Evolutionary conservation across 2,888 invertebrate species (phyloP).

Genomic region (Napeogenes inachia): DNA sequence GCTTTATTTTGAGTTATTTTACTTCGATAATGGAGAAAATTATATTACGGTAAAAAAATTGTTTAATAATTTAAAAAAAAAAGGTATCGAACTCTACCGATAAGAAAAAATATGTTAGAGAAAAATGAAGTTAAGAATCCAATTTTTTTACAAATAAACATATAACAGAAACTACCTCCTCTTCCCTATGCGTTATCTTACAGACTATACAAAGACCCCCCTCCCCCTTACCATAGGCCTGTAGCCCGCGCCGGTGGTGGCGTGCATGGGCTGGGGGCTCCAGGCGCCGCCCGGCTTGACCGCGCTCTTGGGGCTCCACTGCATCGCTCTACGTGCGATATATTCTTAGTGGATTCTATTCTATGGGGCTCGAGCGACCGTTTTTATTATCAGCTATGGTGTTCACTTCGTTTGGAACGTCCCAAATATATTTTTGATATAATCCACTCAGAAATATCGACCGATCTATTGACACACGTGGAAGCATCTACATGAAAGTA

Average conservation of each 20-base stretch:
- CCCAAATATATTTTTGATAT: neutral
- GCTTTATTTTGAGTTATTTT: too few relatives aligned
- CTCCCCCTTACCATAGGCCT: slow-evolving; percentile 86
- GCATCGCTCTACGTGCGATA: slow-evolving; percentile 82
- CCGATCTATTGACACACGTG: slow-evolving; percentile 28
- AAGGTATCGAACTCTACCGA: slow-evolving; percentile 8
- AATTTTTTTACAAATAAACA: too few relatives aligned
- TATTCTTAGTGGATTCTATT: slow-evolving; percentile 6
- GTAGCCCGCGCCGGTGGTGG: slow-evolving; percentile 91
- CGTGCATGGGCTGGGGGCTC: slow-evolving; percentile 93
- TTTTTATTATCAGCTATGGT: neutral
- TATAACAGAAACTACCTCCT: too few relatives aligned
- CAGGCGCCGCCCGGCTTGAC: slow-evolving; percentile 87
- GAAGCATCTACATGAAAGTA: slow-evolving; percentile 33
- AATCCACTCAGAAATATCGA: slow-evolving; percentile 26
- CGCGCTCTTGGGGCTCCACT: slow-evolving; percentile 93
- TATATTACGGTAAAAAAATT: too few relatives aligned
- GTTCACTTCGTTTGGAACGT: slow-evolving; percentile 5
- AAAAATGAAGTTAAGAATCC: slow-evolving; percentile 5
- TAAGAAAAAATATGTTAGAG: neutral
- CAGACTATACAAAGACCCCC: neutral
- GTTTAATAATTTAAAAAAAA: slow-evolving; percentile 3
- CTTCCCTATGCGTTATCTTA: too few relatives aligned
- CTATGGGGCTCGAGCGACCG: neutral
- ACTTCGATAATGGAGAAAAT: too few relatives aligned